Evolutionary conservation across 1,140 invertebrate species (phyloP), one percentile per base, ranked within the genome.

Genomic region (Chironomus tepperi): DNA sequence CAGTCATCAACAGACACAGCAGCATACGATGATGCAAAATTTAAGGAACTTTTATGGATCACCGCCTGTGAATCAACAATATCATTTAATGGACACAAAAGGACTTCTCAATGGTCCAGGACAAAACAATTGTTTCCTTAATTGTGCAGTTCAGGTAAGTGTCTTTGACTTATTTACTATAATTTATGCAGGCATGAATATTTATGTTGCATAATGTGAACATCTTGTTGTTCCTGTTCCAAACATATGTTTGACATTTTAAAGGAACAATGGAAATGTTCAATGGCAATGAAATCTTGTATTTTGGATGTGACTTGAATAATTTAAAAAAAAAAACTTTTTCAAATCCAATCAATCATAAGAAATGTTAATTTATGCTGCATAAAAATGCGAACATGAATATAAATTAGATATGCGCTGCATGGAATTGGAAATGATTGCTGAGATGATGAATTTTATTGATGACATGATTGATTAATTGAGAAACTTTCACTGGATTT

Each of bases 101-200:
- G 95, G 96, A 34, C 85, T 98, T 9, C 89, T 95, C 77, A 98
- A 98, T 84, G 93, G 89, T 75, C 95, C 95, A 0, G 96, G 95
- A 12, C 93, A 96, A 80, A 98, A 98, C 84, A 98, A 98, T 83
- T 98, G 96, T 80, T 98, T 97, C 79, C 88, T 98, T 77, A 98
- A 98, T 83, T 96, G 94, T 81, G 95, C 96, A 76, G 95, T 98
- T 43, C 96, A 98, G 91, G 95, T 97, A 85, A 88, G 89, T 80
- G 3, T 19, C 7, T 57, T n/a, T 57, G 2, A n/a, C 2, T 57
- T 57, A 2, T 12, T n/a, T 12, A 57, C 9, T 57, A 57, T 57
- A 57, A 57, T 3, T 3, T 34, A 34, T 34, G 24, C 24, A 34
- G 24, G 1, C 24, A 34, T 34, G 24, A 34, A 34, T 34, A 34